Evolutionary conservation across 1,140 invertebrate genomes (phyloP).

Genomic region (Diachasma alloeum): DNA sequence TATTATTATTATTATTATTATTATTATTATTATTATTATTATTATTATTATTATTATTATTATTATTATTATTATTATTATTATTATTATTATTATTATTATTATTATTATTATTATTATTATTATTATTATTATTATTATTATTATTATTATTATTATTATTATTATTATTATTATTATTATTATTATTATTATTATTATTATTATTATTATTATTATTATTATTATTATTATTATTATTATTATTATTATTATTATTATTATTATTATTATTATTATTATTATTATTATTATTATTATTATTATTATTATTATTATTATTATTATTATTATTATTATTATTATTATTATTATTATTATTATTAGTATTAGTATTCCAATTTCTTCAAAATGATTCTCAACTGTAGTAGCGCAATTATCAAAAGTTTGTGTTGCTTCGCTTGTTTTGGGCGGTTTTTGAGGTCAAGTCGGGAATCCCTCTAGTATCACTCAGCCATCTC

Average conservation of each 20-base stretch:
- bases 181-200: background rate
- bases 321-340: background rate
- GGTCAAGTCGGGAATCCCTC: too few species aligned
- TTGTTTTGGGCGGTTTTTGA: too few species aligned
- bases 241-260: background rate
- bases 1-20: background rate
- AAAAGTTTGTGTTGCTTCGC: too few species aligned
- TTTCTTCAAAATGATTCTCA: background rate
- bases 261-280: background rate
- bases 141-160: background rate
- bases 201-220: background rate
- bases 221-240: background rate
- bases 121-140: background rate
- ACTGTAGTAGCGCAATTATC: too few species aligned
- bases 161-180: too few species aligned
- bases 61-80: background rate
- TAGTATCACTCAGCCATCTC: too few species aligned
- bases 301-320: background rate
- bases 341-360: background rate
- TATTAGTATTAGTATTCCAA: background rate
- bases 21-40: background rate
- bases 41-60: too few species aligned
- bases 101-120: background rate
- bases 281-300: too few species aligned
- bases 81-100: background rate